Evolutionary conservation across 2,888 invertebrate species (phyloP).

Genomic region (Idaea biselata): DNA sequence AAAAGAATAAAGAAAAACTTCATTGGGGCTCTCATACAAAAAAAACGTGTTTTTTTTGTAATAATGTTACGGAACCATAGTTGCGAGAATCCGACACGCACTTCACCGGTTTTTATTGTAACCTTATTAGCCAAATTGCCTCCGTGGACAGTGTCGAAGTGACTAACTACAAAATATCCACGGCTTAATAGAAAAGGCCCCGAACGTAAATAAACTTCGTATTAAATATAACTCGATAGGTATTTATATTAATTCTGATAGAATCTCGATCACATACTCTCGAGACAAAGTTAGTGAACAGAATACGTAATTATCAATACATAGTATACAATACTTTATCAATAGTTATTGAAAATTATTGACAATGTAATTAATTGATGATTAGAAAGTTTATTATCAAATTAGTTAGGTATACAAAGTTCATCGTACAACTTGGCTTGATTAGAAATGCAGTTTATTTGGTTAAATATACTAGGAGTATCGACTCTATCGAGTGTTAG

Average conservation of each 20-base stretch:
- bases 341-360: slow-evolving; percentile 6
- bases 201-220: neutral
- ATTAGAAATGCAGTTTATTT: neutral
- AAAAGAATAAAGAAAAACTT: no score
- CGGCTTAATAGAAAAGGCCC: neutral
- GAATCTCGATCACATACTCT: neutral
- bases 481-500: no score
- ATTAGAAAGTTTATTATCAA: neutral
- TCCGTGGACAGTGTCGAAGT: neutral
- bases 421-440: neutral
- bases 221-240: neutral
- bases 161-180: neutral
- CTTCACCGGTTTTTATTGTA: no score
- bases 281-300: neutral
- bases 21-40: no score
- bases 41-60: no score
- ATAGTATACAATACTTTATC: neutral
- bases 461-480: neutral
- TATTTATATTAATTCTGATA: neutral
- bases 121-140: neutral
- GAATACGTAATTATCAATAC: slow-evolving; percentile 3
- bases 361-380: neutral
- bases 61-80: no score
- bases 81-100: no score
- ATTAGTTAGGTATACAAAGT: neutral